Evolutionary conservation across 2,113 vertebrate genomes (phyloP).

Genomic region (Nesoenas mayeri): DNA sequence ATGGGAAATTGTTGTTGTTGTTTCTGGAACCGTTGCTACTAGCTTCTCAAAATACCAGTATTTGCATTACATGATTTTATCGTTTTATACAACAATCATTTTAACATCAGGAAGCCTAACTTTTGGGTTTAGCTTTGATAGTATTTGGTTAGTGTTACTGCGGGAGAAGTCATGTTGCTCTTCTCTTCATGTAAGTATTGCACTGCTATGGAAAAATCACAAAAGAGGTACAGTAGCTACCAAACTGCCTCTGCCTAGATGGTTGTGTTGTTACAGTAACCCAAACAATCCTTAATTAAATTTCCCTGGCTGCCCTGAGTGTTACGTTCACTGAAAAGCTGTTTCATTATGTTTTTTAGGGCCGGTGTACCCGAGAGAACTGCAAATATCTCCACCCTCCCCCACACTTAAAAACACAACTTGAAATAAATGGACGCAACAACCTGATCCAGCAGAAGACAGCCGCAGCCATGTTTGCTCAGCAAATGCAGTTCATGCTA

Average conservation of each 20-base stretch:
- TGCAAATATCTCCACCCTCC: conserved; percentile 99
- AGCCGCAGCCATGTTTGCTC: conserved; percentile 94
- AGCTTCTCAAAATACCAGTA: neutral
- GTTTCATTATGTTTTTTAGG: conserved; percentile 74
- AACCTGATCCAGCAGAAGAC: conserved; percentile 99
- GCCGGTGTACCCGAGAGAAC: conserved; percentile 95
- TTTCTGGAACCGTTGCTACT: neutral
- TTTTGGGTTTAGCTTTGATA: neutral
- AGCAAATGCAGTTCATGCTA: conserved; percentile 98
- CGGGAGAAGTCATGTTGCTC: neutral
- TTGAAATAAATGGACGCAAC: conserved; percentile 97
- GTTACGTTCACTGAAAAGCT: neutral
- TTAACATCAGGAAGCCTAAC: neutral
- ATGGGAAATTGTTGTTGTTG: neutral
- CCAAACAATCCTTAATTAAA: conserved; percentile 15
- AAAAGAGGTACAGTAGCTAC: neutral
- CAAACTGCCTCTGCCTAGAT: fast-evolving
- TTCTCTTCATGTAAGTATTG: neutral
- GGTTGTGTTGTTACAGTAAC: neutral
- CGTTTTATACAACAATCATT: neutral
- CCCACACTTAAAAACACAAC: conserved; percentile 95
- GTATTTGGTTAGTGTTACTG: neutral
- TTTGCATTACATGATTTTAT: neutral
- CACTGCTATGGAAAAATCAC: neutral
- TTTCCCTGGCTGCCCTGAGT: neutral